phyloP scores from a whole-genome alignment of 1,140 invertebrate species.

The Lithobius niger region DNA sequence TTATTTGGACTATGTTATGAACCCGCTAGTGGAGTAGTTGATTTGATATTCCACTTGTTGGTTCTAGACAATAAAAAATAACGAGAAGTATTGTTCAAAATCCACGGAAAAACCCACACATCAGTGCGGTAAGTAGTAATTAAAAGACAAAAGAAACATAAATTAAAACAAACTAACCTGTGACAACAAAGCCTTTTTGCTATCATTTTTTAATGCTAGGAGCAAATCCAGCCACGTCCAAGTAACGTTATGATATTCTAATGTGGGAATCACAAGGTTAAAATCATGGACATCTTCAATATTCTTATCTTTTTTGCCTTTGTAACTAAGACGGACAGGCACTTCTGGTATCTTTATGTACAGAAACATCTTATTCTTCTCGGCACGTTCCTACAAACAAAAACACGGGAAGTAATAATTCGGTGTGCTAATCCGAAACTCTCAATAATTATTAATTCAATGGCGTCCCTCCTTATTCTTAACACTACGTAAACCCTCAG shows the following conservation, averaged over 20 bases:
- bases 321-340: conserved; percentile 89
- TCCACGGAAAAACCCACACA: too few species aligned
- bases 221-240: conserved; percentile 99
- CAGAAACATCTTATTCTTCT: conserved; percentile 96
- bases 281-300: conserved; percentile 90
- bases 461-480: too few species aligned
- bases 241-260: conserved; percentile 97
- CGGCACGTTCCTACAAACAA: conserved; percentile 65
- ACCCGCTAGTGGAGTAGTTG: too few species aligned
- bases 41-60: too few species aligned
- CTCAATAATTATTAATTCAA: too few species aligned
- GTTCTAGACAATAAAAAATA: too few species aligned
- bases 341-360: conserved; percentile 87
- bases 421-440: neutral
- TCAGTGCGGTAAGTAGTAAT: too few species aligned
- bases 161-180: too few species aligned
- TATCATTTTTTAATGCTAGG: conserved; percentile 88
- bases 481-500: too few species aligned
- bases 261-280: conserved; percentile 79
- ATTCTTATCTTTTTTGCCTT: conserved; percentile 97
- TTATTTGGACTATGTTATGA: too few species aligned
- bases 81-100: too few species aligned
- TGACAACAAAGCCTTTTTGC: conserved; percentile 73
- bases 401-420: neutral
- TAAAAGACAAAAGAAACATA: too few species aligned